Percentiles rank a stretch among this genome's conserved stretches.
phyloP scores from a whole-genome alignment of 2,888 invertebrate species.

The Cantharis flavilabris region DNA sequence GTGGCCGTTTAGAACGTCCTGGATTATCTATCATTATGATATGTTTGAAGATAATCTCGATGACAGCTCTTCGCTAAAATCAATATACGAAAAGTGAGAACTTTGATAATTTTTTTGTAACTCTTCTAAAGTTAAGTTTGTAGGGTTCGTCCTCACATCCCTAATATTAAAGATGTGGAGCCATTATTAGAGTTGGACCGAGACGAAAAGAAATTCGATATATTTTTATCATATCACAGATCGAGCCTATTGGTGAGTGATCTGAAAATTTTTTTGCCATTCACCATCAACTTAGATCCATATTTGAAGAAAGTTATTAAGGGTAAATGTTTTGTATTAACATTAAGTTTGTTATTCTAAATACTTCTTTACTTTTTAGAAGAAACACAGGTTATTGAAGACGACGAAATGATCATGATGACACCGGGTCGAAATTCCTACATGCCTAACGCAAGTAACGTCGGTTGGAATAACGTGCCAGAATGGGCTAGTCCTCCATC shows the following conservation, averaged over 20 bases:
- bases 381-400: conserved; percentile 72
- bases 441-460: conserved; percentile 26
- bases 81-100: conserved; percentile 89
- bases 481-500: conserved; percentile 20
- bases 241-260: conserved; percentile 83
- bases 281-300: conserved; percentile 98
- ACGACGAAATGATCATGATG: conserved; percentile 54
- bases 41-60: conserved; percentile 85
- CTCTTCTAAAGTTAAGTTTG: conserved; percentile 22
- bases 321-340: conserved; percentile 65
- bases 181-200: conserved; percentile 89
- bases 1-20: conserved; percentile 97
- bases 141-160: conserved; percentile 82
- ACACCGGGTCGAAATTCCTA: conserved; percentile 37
- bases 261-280: conserved; percentile 93
- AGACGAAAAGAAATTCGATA: conserved; percentile 93
- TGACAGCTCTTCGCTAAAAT: conserved; percentile 83
- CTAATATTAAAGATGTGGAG: conserved; percentile 83
- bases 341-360: background rate
- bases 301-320: conserved; percentile 96
- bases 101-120: background rate
- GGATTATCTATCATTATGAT: conserved; percentile 95
- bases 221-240: conserved; percentile 88
- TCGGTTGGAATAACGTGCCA: conserved; percentile 13
- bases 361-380: conserved; percentile 54